Base-by-base conservation (phyloP, 2,113 vertebrate species). In the Cyprinodon brontotheroides region DNA sequence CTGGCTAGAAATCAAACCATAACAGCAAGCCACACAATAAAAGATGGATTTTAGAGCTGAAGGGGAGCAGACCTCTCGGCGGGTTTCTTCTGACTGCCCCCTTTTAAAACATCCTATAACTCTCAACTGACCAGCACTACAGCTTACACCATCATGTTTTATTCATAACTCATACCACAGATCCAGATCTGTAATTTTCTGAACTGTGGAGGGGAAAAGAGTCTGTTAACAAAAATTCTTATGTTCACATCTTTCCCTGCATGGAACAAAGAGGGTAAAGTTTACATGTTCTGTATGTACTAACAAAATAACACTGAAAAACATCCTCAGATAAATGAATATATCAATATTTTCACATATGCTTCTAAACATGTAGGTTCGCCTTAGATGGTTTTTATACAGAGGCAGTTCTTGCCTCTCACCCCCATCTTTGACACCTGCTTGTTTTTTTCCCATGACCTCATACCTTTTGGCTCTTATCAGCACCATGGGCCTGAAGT, bases 101-200 rank as follows among this genome's bases (percentile, higher is more conserved):
- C 12, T 65, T 41, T 65, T n/a, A 7, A n/a, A 22, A 22, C 17
- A 59, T 37, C 66, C 13, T 41, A n/a, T 60, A 13, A 20, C 37
- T 70, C 68, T 22, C 29, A 61, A 47, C 11, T 17, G 9, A 48
- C n/a, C 14, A 48, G n/a, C 11, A 60, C 36, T 50, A 57, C 57
- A 61, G 37, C 41, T 66, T 73, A 72, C 38, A 64, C 14, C 39
- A n/a, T 61, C 10, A 6, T n/a, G 29, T 29, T 29, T 29, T 29
- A 6, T 20, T 69, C 15, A 75, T 70, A 65, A 66, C 41, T 74
- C 3, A 29, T 5, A 65, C 4, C 74, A 41, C 10, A 53, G 20
- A 39, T 66, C 20, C 47, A 62, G 39, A 66, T n/a, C 6, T 45
- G 36, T 15, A 59, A 3, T 37, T 9, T 38, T 50, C 15, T n/a